Evolutionary conservation across 1,140 invertebrate species (phyloP), one percentile per base, ranked within the genome.

Genomic region (Propsilocerus akamusi): DNA sequence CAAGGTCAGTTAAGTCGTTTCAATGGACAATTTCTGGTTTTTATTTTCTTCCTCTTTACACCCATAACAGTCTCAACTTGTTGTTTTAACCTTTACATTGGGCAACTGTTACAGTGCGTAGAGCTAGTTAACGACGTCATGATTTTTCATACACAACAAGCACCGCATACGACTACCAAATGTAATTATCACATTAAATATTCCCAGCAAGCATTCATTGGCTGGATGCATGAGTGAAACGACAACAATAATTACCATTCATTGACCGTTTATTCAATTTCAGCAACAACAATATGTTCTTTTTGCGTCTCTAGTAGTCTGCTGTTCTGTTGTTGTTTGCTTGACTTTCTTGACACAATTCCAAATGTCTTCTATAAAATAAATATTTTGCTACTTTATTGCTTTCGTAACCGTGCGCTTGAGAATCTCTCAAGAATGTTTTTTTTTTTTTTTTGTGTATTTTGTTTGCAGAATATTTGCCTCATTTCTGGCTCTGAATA

Each of bases 141-240:
- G 32, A 37, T 37, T 37, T 17, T 14, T n/a, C n/a, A n/a, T n/a
- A n/a, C n/a, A n/a, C 14, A 14, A 12, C 20, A 37, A 17, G 10
- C n/a, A 17, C 10, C 10, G 34, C 17, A n/a, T n/a, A 41, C 34
- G 34, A 20, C 14, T 41, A 20, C 34, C 17, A 41, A 41, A 20
- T 41, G 17, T 41, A 41, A 41, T 41, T 41, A 41, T 20, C 34
- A 41, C 34, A 41, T 41, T 41, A 41, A 41, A 41, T 8, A 41
- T 17, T n/a, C 5, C 11, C 22, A 41, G 22, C 17, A 41, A 8
- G 34, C 12, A 20, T 20, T 30, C 10, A 41, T 41, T 14, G 5
- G 17, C 4, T 41, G 34, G 8, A 20, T 41, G 34, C n/a, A n/a
- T n/a, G n/a, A n/a, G n/a, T 20, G 34, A 41, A 41, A 17, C 22